Evolutionary conservation across 2,888 invertebrate genomes (phyloP).

Genomic region (Aplocera efformata): DNA sequence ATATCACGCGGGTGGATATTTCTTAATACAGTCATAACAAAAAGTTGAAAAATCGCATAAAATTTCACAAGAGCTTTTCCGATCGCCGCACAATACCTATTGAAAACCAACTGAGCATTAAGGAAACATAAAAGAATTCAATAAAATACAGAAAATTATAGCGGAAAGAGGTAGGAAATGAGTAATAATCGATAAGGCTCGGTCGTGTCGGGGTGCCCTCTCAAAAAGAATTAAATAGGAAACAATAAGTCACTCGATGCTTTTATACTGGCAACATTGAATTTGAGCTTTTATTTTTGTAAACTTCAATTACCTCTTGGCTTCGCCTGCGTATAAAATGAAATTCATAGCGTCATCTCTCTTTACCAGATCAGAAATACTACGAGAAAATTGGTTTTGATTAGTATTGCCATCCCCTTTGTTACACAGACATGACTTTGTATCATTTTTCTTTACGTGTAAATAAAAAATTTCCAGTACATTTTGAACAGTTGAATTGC

Average conservation of each 20-base stretch:
- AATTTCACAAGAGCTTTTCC: constrained; percentile 25
- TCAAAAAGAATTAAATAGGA: constrained; percentile 35
- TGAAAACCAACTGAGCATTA: constrained; percentile 37
- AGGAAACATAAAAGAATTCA: constrained; percentile 36
- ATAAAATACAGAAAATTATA: constrained; percentile 36
- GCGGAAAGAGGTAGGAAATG: constrained; percentile 36
- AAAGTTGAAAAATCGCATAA: constrained; percentile 5
- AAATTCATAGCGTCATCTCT: too few relatives aligned
- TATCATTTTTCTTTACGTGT: too few relatives aligned
- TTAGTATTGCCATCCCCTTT: too few relatives aligned
- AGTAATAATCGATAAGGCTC: constrained; percentile 35
- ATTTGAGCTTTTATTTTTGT: constrained; percentile 9
- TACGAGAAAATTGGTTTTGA: too few relatives aligned
- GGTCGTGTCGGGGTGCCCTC: constrained; percentile 17
- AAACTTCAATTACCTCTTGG: too few relatives aligned
- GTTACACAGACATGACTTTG: too few relatives aligned
- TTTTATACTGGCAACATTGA: constrained; percentile 15
- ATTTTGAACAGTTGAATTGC: too few relatives aligned
- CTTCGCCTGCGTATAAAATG: too few relatives aligned
- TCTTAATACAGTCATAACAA: neutral
- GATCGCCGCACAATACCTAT: constrained; percentile 32
- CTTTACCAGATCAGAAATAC: too few relatives aligned
- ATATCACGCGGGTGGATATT: too few relatives aligned
- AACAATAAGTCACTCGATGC: constrained; percentile 31
- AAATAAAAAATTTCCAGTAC: too few relatives aligned